phyloP scores from a whole-genome alignment of 2,797 vertebrate genomes.

The Poecilia velifera region DNA sequence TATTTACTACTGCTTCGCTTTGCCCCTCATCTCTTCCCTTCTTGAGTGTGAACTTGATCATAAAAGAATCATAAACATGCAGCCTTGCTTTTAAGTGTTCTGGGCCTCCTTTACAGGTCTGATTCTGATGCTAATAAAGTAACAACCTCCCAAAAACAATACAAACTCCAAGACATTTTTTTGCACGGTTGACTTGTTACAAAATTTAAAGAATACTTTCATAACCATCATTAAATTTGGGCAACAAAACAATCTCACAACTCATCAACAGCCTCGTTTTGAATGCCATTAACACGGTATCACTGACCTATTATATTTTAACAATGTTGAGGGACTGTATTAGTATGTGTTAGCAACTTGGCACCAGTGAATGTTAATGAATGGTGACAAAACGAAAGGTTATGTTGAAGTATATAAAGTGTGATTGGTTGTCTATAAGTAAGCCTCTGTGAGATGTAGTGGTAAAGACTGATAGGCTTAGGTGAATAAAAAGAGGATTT shows the following conservation, averaged over 20 bases:
- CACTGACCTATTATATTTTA: not conserved
- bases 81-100: not conserved
- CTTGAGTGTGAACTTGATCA: not conserved
- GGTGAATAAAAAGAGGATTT: no score
- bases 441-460: no score
- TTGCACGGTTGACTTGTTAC: not conserved
- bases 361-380: not conserved
- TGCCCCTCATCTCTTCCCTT: not conserved
- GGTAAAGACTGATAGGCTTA: no score
- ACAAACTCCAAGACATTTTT: no score
- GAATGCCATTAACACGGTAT: not conserved
- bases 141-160: not conserved
- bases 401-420: not conserved
- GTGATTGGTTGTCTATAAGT: no score
- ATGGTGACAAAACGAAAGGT: not conserved
- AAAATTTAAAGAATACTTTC: not conserved
- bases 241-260: not conserved
- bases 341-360: not conserved
- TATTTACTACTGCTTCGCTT: not conserved
- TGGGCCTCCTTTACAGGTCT: not conserved
- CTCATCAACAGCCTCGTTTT: not conserved
- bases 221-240: not conserved
- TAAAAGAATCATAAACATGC: not conserved
- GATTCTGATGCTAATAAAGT: not conserved
- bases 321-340: not conserved